Base-by-base conservation (phyloP, 2,888 invertebrate species). In the Piscicola geometra region DNA sequence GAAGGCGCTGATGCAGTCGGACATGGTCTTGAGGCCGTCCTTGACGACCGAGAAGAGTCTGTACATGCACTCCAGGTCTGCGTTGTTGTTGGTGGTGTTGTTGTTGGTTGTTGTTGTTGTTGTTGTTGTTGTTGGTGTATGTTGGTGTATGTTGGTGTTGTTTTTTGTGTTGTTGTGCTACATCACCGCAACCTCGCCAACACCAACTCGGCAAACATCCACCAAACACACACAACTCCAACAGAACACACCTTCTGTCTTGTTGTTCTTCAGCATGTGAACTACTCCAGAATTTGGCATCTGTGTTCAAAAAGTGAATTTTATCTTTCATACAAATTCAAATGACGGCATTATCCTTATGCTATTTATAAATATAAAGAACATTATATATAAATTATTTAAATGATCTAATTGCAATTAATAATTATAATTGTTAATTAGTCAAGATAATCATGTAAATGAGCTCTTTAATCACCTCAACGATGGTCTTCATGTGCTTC, bases 261-360 rank as follows among this genome's bases (percentile, higher is more conserved):
- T 95, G 82, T 95, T 93, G 86, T 97, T 94, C 87, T 93, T 92
- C 82, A 99, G 88, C 98, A 99, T 98, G 86, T 97, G 94, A 75
- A 98, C 95, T 78, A 99, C 97, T 79, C 99, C 99, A 9, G 96
- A 96, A 87, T 99, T 98, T 88, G 98, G 98, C 98, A 99, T 99
- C 91, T 92, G 83, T 5, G 85, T 84, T 75, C 72, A 60, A 41
- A 73, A 21, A 75, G n/a, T n/a, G n/a, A n/a, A n/a, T n/a, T n/a
- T n/a, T 15, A 64, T 36, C 32, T 66, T 1, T 36, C 36, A 70
- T 2, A 28, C 52, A 56, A 28, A 35, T 50, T 75, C 25, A 70
- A 12, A 21, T 25, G n/a, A 41, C 15, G 15, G 30, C 28, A 70
- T 66, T 25, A 70, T 47, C 32, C 15, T 30, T 21, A 32, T 28